These are phyloP conservation scores for Chloroceryle inda DNA, from an alignment of 2,797 vertebrate genomes.

Conservation along the genomic window DNA sequence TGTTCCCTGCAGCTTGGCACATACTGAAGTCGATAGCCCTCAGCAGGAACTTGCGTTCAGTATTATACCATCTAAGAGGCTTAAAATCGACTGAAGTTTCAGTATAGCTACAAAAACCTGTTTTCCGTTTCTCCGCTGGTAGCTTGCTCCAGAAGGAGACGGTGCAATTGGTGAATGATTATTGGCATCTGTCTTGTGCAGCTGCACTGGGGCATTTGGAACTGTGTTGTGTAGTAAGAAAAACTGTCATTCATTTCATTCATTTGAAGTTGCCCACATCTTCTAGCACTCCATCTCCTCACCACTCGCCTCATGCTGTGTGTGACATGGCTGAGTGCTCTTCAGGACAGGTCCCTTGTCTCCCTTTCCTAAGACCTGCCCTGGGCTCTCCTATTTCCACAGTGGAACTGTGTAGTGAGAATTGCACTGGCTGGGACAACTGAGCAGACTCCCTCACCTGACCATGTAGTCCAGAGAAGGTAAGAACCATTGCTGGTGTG, in stretches of 20 bases:
- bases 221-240: background rate
- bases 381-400: background rate
- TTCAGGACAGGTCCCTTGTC: background rate
- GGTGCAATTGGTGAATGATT: background rate
- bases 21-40: background rate
- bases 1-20: slow-evolving; percentile 34
- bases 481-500: background rate
- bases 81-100: slow-evolving; percentile 50
- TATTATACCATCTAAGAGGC: slow-evolving; percentile 15
- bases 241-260: background rate
- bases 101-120: background rate
- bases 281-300: background rate
- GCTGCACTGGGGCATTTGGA: background rate
- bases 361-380: background rate
- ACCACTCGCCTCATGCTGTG: background rate
- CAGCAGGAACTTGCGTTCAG: slow-evolving; percentile 36
- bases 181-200: background rate
- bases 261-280: background rate
- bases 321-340: background rate
- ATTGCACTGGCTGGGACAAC: fast-evolving
- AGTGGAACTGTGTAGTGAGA: background rate
- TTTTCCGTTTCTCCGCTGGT: background rate
- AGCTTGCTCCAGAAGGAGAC: background rate
- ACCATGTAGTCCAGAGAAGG: background rate
- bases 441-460: background rate